Evolutionary conservation across 2,797 vertebrate genomes (phyloP).

Genomic region (Pitangus sulphuratus): DNA sequence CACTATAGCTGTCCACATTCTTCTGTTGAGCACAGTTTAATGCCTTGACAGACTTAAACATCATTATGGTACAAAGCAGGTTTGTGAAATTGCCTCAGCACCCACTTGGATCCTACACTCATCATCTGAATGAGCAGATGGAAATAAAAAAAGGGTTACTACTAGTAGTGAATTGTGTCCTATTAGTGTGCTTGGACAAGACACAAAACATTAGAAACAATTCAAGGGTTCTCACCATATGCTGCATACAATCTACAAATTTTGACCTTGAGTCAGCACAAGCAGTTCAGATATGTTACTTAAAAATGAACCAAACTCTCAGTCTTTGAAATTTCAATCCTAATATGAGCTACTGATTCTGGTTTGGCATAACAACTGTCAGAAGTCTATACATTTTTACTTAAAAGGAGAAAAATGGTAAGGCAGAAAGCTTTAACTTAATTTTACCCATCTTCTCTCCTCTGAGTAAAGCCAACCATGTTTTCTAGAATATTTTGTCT

Average conservation of each 20-base stretch:
- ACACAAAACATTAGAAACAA: neutral
- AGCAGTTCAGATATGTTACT: neutral
- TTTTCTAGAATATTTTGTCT: neutral
- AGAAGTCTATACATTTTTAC: neutral
- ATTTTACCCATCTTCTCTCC: neutral
- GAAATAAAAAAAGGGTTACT: neutral
- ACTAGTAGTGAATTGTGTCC: neutral
- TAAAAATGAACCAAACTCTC: neutral
- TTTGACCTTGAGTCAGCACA: neutral
- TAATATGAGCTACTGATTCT: neutral
- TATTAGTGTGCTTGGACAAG: neutral
- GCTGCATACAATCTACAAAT: neutral
- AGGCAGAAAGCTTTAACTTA: neutral
- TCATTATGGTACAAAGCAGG: neutral
- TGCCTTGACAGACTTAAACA: neutral
- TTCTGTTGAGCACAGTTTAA: neutral
- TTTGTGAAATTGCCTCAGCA: neutral
- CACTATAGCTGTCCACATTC: neutral
- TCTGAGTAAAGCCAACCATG: neutral
- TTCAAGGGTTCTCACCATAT: neutral
- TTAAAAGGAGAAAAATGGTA: neutral
- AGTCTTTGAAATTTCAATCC: neutral
- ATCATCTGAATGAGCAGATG: neutral
- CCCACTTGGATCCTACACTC: neutral
- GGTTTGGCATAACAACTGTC: neutral